These are phyloP conservation scores for Argya squamiceps DNA, from an alignment of 2,797 vertebrate species.

Conservation along the genomic window DNA sequence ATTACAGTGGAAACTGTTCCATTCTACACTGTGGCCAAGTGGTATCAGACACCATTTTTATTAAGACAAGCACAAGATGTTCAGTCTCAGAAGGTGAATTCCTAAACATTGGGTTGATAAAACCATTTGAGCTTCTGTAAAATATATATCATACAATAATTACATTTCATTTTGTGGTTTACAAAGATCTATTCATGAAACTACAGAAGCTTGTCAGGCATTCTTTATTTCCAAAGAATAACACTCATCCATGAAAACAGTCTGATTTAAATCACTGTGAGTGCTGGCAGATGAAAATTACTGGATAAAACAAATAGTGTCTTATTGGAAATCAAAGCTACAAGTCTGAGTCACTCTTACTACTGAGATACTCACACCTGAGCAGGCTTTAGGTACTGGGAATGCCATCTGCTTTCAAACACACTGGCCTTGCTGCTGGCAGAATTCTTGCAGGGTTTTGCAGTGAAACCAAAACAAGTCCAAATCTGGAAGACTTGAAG, in stretches of 20 bases:
- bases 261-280: not conserved
- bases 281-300: not conserved
- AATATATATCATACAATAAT: not conserved
- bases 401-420: not conserved
- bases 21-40: not conserved
- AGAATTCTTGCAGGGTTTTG: not conserved
- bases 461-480: not conserved
- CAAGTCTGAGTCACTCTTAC: not conserved
- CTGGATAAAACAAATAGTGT: not conserved
- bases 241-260: not conserved
- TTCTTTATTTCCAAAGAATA: slow-evolving; percentile 11
- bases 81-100: not conserved
- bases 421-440: not conserved
- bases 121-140: not conserved
- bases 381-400: not conserved
- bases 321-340: not conserved
- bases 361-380: not conserved
- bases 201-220: not conserved
- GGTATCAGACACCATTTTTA: not conserved
- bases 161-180: not conserved
- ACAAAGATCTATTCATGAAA: not conserved
- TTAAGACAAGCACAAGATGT: not conserved
- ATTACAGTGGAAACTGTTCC: not conserved
- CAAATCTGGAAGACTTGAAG: not conserved
- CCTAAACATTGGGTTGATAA: not conserved